phyloP scores from a whole-genome alignment of 2,797 vertebrate genomes.

The Rallus crepitans region DNA sequence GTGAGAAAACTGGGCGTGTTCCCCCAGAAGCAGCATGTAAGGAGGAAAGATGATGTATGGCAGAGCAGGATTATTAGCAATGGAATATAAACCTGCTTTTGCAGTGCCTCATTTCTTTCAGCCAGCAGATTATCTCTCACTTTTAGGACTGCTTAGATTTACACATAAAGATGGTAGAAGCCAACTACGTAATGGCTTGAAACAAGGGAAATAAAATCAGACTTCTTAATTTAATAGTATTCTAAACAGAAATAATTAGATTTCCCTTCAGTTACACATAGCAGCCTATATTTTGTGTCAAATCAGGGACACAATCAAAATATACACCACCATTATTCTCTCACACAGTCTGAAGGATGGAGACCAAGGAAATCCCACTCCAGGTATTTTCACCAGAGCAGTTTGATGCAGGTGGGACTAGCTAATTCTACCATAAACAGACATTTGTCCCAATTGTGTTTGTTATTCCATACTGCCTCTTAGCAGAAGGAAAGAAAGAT shows the following conservation, averaged over 20 bases:
- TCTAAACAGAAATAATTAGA: constrained; percentile 45
- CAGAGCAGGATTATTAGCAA: background rate
- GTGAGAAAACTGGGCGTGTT: background rate
- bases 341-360: background rate
- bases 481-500: background rate
- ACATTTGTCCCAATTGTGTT: background rate
- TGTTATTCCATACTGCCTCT: background rate
- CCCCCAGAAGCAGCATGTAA: background rate
- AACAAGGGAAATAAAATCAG: constrained; percentile 37
- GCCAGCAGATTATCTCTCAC: background rate
- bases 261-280: constrained; percentile 8
- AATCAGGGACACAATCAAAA: background rate
- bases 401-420: background rate
- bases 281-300: background rate
- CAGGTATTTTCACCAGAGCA: background rate
- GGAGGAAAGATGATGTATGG: background rate
- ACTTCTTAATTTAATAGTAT: constrained; percentile 11
- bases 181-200: constrained; percentile 39
- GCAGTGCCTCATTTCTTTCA: background rate
- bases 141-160: background rate
- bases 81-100: background rate
- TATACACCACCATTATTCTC: background rate
- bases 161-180: background rate
- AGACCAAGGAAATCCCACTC: background rate
- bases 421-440: background rate